Evolutionary conservation across 2,888 invertebrate genomes (phyloP).

Genomic region (Drosophila subsilvestris): DNA sequence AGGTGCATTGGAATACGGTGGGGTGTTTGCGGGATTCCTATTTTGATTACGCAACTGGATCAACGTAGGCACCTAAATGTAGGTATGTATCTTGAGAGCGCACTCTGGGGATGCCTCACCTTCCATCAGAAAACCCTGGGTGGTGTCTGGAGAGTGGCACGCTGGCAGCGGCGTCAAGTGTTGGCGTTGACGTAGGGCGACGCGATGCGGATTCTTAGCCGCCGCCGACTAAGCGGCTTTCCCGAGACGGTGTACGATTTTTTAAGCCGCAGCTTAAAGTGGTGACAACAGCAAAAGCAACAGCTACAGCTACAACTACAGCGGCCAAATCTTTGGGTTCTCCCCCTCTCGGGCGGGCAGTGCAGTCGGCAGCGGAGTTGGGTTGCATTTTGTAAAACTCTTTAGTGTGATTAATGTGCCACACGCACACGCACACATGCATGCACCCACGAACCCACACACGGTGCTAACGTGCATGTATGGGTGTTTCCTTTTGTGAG

Average conservation of each 20-base stretch:
- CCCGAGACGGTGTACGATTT: constrained; percentile 42
- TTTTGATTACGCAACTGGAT: neutral
- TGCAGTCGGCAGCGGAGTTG: constrained; percentile 31
- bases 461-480: constrained; percentile 12
- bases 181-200: constrained; percentile 53
- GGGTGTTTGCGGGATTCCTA: neutral
- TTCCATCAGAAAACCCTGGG: neutral
- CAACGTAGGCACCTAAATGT: neutral
- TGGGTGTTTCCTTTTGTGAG: constrained; percentile 75
- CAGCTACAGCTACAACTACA: constrained; percentile 15
- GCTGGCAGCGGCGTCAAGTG: constrained; percentile 46
- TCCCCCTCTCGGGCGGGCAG: constrained; percentile 23
- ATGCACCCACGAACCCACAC: constrained; percentile 32
- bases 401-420: constrained; percentile 79
- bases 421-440: constrained; percentile 51
- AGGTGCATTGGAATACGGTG: neutral
- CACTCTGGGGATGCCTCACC: neutral
- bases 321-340: constrained; percentile 37
- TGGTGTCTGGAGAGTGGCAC: neutral
- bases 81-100: neutral
- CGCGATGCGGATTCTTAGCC: constrained; percentile 63
- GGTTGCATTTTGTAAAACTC: constrained; percentile 78
- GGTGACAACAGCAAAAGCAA: constrained; percentile 61
- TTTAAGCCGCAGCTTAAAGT: constrained; percentile 75
- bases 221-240: constrained; percentile 56